Conservation (phyloP, 2,113 vertebrate species). For the Taurulus bubalis region DNA sequence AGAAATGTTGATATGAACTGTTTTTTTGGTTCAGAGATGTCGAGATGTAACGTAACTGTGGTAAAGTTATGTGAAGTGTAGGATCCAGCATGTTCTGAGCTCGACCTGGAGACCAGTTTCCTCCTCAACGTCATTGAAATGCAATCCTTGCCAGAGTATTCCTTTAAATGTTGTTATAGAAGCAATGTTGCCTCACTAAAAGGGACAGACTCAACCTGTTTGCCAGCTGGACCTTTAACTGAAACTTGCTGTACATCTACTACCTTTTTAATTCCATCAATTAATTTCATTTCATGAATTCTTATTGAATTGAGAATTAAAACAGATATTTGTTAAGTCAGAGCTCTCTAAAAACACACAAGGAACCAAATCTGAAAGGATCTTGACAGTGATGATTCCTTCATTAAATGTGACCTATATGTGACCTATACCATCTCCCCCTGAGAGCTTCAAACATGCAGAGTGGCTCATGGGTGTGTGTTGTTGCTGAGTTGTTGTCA, state of each 20-base stretch:
- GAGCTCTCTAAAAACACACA: background rate
- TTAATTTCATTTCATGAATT: background rate
- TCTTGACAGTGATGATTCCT: background rate
- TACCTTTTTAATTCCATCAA: background rate
- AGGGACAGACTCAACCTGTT: too few relatives aligned
- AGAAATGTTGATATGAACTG: background rate
- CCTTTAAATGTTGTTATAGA: background rate
- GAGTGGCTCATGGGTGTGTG: background rate
- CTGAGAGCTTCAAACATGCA: background rate
- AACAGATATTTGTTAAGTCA: background rate
- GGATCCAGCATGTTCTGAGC: background rate
- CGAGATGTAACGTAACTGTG: background rate
- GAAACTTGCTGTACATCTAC: background rate
- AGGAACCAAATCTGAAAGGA: too few relatives aligned
- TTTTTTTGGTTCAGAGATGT: background rate
- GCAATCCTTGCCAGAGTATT: background rate
- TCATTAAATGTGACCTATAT: background rate
- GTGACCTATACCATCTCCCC: background rate
- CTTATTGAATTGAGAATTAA: background rate
- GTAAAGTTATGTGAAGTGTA: background rate
- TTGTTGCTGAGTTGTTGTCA: slow-evolving; percentile 48
- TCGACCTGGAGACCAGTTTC: background rate
- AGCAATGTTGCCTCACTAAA: background rate
- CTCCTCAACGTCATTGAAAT: background rate
- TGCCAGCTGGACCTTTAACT: too few relatives aligned